Base-by-base conservation (phyloP, 2,113 vertebrate species). In the Otolemur garnettii region DNA sequence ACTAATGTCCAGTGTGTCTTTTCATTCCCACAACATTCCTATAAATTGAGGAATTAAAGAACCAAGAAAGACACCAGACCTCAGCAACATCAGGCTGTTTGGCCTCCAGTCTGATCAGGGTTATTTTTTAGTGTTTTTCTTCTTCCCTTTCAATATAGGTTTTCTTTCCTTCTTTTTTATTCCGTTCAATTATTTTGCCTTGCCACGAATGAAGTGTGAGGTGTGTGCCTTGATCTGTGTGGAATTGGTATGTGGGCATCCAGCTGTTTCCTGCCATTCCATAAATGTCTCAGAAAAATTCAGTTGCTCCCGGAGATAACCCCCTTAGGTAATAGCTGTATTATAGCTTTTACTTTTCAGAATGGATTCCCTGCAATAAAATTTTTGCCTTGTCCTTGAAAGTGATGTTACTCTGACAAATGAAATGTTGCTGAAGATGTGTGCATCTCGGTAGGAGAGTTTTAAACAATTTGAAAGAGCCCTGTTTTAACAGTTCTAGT, bases 311-410 rank as follows among this genome's bases (percentile, higher is more conserved):
- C 68, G 45, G 45, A 93, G 60, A 87, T 77, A 89, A 77, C 33
- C 69, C 62, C 75, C 24, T 66, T 22, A 68, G 95, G 69, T 87
- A 68, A 59, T 72, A 89, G 84, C 53, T 62, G 28, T 87, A 91
- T 90, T 60, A 90, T 33, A 94, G 90, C 77, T 90, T 97, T 96
- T 77, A 28, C 75, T 83, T 93, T 92, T 55, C 69, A 68, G 53
- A 78, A 35, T 68, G n/a, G 33, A 74, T 81, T 92, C 59, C 90
- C 35, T 50, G 53, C 14, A 26, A n/a, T 93, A 75, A 90, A 84
- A 90, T 97, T 93, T 93, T 75, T 84, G 75, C 90, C 84, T 66
- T 95, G 84, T 85, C 71, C 75, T 92, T 57, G 68, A 92, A 68
- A 83, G 74, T 83, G 78, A 71, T 45, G 62, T 79, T 94, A 42